Evolutionary conservation across 2,797 vertebrate species (phyloP).

Genomic region (Falco naumanni): DNA sequence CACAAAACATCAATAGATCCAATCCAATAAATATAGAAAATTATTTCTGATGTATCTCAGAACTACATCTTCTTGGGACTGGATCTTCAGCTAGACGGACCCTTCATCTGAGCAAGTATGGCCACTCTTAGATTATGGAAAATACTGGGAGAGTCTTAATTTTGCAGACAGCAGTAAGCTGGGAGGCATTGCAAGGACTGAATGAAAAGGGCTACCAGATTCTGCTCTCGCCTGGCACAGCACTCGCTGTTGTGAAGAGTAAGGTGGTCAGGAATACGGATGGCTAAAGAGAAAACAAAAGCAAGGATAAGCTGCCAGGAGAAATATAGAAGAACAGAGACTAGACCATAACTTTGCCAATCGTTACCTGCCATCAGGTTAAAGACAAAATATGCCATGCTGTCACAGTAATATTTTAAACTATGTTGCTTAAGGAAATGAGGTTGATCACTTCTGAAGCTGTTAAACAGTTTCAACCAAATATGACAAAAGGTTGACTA

Average conservation of each 20-base stretch:
- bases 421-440: neutral
- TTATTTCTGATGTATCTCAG: neutral
- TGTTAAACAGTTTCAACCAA: neutral
- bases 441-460: neutral
- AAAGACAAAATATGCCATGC: neutral
- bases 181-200: fast-evolving
- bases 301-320: neutral
- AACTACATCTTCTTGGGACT: neutral
- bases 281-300: neutral
- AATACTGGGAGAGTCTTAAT: neutral
- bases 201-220: neutral
- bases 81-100: neutral
- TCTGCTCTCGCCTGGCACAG: neutral
- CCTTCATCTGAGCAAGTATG: neutral
- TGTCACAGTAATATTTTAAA: neutral
- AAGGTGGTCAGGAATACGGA: neutral
- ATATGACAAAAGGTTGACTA: neutral
- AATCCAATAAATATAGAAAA: neutral
- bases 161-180: neutral
- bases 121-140: neutral
- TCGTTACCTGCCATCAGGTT: neutral
- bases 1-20: neutral
- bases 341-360: neutral
- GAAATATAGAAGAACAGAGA: neutral
- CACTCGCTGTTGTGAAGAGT: neutral